Evolutionary conservation across 2,888 invertebrate genomes (phyloP).

Genomic region (Actias luna): DNA sequence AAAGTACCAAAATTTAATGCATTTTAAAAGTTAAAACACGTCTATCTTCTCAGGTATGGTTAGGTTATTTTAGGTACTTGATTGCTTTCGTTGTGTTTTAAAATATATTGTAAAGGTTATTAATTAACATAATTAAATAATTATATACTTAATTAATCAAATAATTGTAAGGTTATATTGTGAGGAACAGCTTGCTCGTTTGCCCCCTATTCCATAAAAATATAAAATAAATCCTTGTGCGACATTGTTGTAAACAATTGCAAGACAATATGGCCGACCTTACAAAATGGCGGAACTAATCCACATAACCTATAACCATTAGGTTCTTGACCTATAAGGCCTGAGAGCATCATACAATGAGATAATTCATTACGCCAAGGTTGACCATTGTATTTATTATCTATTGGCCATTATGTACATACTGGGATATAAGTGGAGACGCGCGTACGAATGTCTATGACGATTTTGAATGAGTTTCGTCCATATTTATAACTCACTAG

Average conservation of each 20-base stretch:
- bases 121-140: too few species aligned
- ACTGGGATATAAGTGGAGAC: constrained; percentile 32
- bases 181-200: too few species aligned
- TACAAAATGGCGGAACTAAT: constrained; percentile 53
- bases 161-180: too few species aligned
- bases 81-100: too few species aligned
- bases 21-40: too few species aligned
- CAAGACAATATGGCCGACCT: constrained; percentile 39
- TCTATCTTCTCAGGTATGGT: too few species aligned
- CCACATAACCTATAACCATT: constrained; percentile 41
- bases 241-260: constrained; percentile 10
- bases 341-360: constrained; percentile 62
- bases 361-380: constrained; percentile 71
- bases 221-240: background rate
- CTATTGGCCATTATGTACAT: constrained; percentile 44
- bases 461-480: constrained; percentile 28
- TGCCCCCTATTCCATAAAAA: too few species aligned
- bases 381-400: constrained; percentile 49
- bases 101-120: too few species aligned
- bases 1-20: too few species aligned
- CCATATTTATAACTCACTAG: background rate
- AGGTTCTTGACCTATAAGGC: constrained; percentile 62
- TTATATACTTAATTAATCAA: too few species aligned
- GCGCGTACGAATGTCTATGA: constrained; percentile 35
- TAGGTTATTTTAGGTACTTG: too few species aligned